A percentile compares a stretch with the other conserved stretches of the same genome.
Evolutionary conservation across 1,140 invertebrate genomes (phyloP).

Genomic region (Drosophila watanabei): DNA sequence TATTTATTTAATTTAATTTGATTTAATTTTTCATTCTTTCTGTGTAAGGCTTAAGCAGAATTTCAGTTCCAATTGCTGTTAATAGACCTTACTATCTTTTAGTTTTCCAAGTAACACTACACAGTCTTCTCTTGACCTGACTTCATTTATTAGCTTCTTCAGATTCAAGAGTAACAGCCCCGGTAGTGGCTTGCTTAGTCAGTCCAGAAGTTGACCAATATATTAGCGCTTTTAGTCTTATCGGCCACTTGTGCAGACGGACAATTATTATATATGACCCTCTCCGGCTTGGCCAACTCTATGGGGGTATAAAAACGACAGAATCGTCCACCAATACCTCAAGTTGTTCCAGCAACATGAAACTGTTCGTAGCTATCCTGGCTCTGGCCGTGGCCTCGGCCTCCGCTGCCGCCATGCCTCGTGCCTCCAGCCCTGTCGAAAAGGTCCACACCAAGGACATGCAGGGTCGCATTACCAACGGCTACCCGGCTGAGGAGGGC

Average conservation of each 20-base stretch:
- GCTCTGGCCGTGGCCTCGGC: slow-evolving; percentile 17
- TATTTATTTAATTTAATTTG: too few species aligned
- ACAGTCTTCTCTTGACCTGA: neutral
- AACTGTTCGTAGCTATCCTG: slow-evolving; percentile 17
- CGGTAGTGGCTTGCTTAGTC: slow-evolving; percentile 1
- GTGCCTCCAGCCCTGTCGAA: neutral
- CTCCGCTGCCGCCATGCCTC: slow-evolving; percentile 15
- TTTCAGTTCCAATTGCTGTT: neutral
- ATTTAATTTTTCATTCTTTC: neutral
- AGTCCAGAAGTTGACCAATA: neutral
- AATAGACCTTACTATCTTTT: neutral
- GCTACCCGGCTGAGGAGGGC: slow-evolving; percentile 34
- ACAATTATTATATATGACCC: slow-evolving; percentile 22
- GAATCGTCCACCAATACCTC: too few species aligned
- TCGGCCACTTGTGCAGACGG: neutral
- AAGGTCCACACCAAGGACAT: slow-evolving; percentile 24
- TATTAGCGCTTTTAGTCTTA: neutral
- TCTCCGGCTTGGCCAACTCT: neutral
- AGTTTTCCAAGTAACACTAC: neutral
- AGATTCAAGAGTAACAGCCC: neutral
- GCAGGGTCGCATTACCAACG: slow-evolving; percentile 41
- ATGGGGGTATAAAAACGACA: slow-evolving; percentile 2
- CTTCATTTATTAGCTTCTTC: neutral
- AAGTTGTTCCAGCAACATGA: slow-evolving; percentile 27
- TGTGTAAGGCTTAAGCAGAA: neutral